Percentiles rank a stretch among this genome's conserved stretches.
These are phyloP conservation scores for Scolopax rusticola DNA, from an alignment of 2,797 vertebrate species.

Conservation along the genomic window DNA sequence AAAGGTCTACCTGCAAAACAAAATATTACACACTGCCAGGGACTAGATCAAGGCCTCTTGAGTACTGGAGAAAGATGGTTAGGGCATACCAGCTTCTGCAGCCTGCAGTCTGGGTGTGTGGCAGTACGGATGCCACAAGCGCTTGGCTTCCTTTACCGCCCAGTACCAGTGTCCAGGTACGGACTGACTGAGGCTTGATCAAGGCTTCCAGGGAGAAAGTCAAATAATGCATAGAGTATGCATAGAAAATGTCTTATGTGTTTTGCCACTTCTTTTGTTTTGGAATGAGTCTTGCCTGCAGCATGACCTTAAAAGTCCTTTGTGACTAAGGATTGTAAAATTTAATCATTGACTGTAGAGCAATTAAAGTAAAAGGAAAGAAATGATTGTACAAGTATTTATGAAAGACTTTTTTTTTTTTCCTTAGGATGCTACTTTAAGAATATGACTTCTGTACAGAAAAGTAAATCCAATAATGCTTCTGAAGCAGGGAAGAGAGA, in stretches of 20 bases:
- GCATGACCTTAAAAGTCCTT: constrained; percentile 1
- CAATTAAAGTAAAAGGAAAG: constrained; percentile 11
- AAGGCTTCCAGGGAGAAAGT: not conserved
- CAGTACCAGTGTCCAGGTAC: not conserved
- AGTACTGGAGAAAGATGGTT: not conserved
- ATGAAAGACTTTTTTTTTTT: not conserved
- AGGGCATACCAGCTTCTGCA: not conserved
- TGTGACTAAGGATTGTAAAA: constrained; percentile 8
- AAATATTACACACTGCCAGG: not conserved
- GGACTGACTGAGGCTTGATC: not conserved
- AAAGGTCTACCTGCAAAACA: not conserved
- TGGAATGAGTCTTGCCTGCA: constrained; percentile 7
- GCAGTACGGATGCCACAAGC: not conserved
- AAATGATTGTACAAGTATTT: not conserved
- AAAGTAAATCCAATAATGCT: not conserved
- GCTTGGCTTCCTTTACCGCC: not conserved
- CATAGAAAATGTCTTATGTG: not conserved
- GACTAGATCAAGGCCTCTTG: not conserved
- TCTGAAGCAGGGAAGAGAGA: not conserved
- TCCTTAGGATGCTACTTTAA: not conserved
- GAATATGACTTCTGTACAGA: not conserved
- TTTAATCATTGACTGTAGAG: not conserved
- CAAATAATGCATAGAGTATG: not conserved
- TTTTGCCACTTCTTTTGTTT: not conserved
- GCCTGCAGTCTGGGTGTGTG: not conserved